Evolutionary conservation across 2,888 invertebrate species (phyloP).

Genomic region (Psococerastis gibbosa): DNA sequence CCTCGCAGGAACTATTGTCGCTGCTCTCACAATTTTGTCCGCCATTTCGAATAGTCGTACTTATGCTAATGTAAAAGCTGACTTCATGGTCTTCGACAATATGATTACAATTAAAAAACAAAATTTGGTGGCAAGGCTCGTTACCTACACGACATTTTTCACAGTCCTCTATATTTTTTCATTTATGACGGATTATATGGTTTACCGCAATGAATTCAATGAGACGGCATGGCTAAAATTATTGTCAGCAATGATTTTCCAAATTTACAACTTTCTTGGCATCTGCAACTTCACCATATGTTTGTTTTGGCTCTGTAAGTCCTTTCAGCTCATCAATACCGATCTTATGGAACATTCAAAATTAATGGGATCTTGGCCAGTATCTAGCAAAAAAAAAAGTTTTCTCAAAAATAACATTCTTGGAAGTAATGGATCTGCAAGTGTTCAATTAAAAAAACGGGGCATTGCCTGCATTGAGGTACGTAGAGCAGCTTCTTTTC

Average conservation of each 20-base stretch:
- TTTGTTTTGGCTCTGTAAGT: not conserved
- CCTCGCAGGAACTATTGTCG: not conserved
- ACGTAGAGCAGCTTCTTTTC: no score
- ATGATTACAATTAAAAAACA: not conserved
- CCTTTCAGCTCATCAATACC: not conserved
- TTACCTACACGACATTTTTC: not conserved
- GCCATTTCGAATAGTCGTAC: not conserved
- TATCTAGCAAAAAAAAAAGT: no score
- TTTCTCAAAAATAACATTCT: no score
- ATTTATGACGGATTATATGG: not conserved
- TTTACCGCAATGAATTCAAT: no score
- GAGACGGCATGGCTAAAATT: not conserved
- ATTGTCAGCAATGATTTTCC: not conserved
- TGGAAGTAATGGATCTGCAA: no score
- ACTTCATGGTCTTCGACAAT: not conserved
- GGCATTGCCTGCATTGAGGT: no score
- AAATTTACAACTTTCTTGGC: slow-evolving; percentile 6
- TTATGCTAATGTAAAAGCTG: slow-evolving; percentile 1
- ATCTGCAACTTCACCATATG: slow-evolving; percentile 2
- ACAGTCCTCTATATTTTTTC: not conserved
- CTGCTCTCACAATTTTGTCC: not conserved
- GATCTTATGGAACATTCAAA: not conserved
- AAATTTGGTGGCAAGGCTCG: not conserved
- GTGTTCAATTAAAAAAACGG: no score
- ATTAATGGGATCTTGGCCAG: not conserved